Conservation (phyloP, 2,113 vertebrate species). For the Oryctolagus cuniculus region DNA sequence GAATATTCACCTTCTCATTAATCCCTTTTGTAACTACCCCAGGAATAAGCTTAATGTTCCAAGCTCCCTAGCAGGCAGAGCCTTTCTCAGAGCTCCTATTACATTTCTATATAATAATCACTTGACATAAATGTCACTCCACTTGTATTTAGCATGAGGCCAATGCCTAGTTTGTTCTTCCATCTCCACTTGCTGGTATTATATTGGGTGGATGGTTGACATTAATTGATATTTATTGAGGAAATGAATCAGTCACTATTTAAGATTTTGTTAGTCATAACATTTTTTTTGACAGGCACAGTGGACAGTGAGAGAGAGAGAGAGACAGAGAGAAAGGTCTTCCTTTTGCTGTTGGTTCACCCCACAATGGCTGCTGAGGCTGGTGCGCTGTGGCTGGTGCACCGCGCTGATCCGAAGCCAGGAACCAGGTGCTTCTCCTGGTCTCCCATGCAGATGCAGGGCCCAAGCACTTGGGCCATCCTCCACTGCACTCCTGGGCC, state of each 20-base stretch:
- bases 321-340: no score
- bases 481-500: no score
- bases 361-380: no score
- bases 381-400: no score
- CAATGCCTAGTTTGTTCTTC: neutral
- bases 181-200: neutral
- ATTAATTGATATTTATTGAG: conserved; percentile 4
- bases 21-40: neutral
- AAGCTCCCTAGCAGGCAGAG: neutral
- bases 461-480: no score
- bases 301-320: no score
- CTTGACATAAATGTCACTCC: neutral
- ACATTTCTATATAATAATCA: neutral
- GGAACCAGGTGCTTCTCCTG: no score
- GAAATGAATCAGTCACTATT: neutral
- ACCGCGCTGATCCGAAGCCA: no score
- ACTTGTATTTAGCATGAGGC: neutral
- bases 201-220: neutral
- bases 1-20: neutral
- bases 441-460: no score
- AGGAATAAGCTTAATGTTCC: neutral
- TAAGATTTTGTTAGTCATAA: neutral
- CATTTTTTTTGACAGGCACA: no score
- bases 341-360: no score
- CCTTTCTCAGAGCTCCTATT: neutral